phyloP scores from a whole-genome alignment of 2,888 invertebrate genomes.

The Crematogaster levior region DNA sequence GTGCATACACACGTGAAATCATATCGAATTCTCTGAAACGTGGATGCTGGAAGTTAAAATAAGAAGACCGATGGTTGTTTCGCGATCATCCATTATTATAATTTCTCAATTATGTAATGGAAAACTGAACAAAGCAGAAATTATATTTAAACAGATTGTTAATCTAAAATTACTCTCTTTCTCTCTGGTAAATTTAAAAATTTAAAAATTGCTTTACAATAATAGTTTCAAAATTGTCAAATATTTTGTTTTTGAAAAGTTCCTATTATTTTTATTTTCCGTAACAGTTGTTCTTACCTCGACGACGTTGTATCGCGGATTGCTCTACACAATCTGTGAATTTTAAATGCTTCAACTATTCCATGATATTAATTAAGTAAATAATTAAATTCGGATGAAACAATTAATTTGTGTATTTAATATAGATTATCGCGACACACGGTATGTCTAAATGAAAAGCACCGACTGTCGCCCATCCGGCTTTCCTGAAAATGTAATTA shows the following conservation, averaged over 20 bases:
- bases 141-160: not conserved
- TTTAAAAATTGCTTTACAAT: not conserved
- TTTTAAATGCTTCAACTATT: slow-evolving; percentile 31
- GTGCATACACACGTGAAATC: not conserved
- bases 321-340: slow-evolving; percentile 24
- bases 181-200: not conserved
- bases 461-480: slow-evolving; percentile 29
- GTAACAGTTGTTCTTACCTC: not conserved
- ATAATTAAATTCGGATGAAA: slow-evolving; percentile 54
- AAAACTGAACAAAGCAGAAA: not conserved
- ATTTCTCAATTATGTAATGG: not conserved
- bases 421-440: slow-evolving; percentile 53
- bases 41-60: not conserved
- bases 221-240: not conserved
- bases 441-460: slow-evolving; percentile 47
- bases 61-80: not conserved
- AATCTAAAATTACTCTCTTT: not conserved
- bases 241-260: not conserved
- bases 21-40: not conserved
- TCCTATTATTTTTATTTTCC: not conserved
- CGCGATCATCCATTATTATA: not conserved
- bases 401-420: slow-evolving; percentile 55
- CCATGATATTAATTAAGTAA: slow-evolving; percentile 54
- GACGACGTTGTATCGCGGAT: not conserved
- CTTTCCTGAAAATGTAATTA: slow-evolving; percentile 51